Base-by-base conservation (phyloP, 23 tunicate genomes). In the Oikopleura albicans region DNA sequence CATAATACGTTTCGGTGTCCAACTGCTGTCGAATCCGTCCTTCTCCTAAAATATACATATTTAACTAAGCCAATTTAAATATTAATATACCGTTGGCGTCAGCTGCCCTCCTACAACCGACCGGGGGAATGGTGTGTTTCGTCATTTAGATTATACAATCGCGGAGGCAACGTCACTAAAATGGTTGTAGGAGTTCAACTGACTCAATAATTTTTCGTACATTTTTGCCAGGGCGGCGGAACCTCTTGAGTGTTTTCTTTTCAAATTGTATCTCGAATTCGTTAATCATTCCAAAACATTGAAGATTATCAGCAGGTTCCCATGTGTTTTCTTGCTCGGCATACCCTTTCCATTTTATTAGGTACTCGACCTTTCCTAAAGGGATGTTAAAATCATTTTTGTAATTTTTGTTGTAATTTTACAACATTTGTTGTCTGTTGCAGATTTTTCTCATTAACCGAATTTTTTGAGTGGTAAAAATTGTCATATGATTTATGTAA, bases 261-360 rank as follows among this genome's bases (percentile, higher is more conserved):
- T 31, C 41, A n/a, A 39, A 57, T 22, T 38, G 39, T 75, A 8
- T 84, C 40, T 76, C 85, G 85, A 66, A 85, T 49, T 85, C 39
- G 8, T 38, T 34, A 76, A 39, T 83, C 59, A 85, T 49, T 49
- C 16, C 8, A 22, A 8, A 49, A 22, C 59, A 49, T 22, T 49
- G 59, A 8, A 49, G 59, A 49, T 49, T 49, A 8, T 49, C 59
- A 8, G 59, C 16, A 8, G 59, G 59, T 22, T 49, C 59, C 59
- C 59, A 49, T 8, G 59, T 49, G 16, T 49, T 49, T 49, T 49
- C 59, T 8, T 49, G 59, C 22, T 49, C 59, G 8, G 59, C 16
- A 22, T 49, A 49, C 22, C 59, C 59, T 49, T 49, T 49, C 59
- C 59, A 49, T 49, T 49, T 49, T 8, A 49, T 49, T 49, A 49